Evolutionary conservation across 2,888 invertebrate species (phyloP), one percentile per base, ranked within the genome.

Genomic region (Quadriops clusia): DNA sequence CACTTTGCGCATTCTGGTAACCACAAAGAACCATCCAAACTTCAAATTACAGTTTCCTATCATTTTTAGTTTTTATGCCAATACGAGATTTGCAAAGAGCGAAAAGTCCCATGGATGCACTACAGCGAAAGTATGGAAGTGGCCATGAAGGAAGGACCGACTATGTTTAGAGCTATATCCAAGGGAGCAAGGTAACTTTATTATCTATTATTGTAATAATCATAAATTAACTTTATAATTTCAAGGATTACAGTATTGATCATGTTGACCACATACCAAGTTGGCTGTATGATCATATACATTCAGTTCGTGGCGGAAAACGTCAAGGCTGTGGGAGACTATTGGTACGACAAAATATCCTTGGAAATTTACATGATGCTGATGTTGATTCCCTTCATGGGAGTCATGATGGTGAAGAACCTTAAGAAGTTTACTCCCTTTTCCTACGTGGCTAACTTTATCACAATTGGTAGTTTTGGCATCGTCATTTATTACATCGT

Each of bases 251-350:
- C 43, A 35, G 44, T 44, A 9, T 42, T 43, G 21, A 31, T 40
- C 32, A 85, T 85, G 50, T 64, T 85, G 5, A 58, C 91, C 40
- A 69, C 90, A 32, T 95, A 94, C 47, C 95, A 97, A 60, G 68
- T 95, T 47, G 97, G 97, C 24, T 87, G 90, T 30, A 94, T 95
- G 57, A 93, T 93, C 59, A 93, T 95, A 2, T 97, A 97, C 61
- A 81, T 90, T 11, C 40, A 58, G 3, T 58, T 54, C 44, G 58
- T 60, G 2, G 59, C 55, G 3, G 50, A 49, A 6, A 61, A 61
- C 37, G 28, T 58, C 3, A 52, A 59, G 43, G 49, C 49, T 12
- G 57, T 60, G 3, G 47, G 44, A 4, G 53, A 58, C 34, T 55
- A 56, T 37, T 44, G 47, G 4, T 29, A 40, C 9, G 45, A 40